Conservation (phyloP, 2,113 vertebrate genomes). For the Callocephalon fimbriatum region DNA sequence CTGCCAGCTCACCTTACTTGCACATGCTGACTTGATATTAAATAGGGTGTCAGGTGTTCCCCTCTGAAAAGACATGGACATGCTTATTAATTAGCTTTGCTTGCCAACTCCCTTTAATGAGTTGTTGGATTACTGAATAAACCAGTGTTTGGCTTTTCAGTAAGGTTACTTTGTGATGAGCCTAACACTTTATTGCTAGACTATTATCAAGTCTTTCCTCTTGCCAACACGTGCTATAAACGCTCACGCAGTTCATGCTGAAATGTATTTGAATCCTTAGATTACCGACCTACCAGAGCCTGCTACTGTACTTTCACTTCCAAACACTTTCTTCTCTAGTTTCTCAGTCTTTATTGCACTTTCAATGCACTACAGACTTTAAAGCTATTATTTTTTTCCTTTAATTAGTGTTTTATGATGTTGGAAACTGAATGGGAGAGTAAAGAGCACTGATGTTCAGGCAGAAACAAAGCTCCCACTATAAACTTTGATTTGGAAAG, state of each 20-base stretch:
- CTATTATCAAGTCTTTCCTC: background rate
- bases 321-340: background rate
- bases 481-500: background rate
- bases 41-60: background rate
- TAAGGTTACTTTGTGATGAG: background rate
- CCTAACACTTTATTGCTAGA: background rate
- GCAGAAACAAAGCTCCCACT: background rate
- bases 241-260: background rate
- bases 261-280: accelerated
- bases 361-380: background rate
- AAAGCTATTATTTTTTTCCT: background rate
- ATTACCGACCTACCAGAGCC: background rate
- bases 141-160: background rate
- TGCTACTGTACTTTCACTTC: background rate
- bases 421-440: background rate
- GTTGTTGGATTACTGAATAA: background rate
- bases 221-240: background rate
- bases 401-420: background rate
- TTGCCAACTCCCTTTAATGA: background rate
- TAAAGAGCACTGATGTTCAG: background rate
- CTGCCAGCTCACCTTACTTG: constrained; percentile 20
- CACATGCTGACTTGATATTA: background rate
- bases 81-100: background rate
- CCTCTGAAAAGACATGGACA: background rate
- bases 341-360: background rate